A percentile compares a stretch with the other conserved stretches of the same genome.
These are phyloP conservation scores for Leucania comma DNA, from an alignment of 2,888 invertebrate species.

Conservation along the genomic window DNA sequence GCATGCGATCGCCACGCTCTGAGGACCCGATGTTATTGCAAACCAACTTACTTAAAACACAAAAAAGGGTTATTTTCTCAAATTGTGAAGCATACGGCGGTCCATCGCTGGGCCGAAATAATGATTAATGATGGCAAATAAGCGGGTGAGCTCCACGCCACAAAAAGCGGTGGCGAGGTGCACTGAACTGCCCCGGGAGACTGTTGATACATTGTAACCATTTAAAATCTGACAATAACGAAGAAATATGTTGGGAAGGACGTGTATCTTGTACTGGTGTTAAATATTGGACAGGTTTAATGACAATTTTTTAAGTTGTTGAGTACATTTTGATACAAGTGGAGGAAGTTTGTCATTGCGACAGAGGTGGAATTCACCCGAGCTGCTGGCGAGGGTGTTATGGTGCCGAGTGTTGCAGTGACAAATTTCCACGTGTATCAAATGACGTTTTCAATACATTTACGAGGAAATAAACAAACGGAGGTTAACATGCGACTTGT, in stretches of 20 bases:
- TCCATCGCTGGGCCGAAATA: conserved; percentile 86
- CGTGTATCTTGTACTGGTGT: conserved; percentile 35
- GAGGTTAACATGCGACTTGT: too few species aligned
- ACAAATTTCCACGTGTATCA: too few species aligned
- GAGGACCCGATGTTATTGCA: conserved; percentile 72
- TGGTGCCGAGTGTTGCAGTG: too few species aligned
- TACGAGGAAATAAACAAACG: too few species aligned
- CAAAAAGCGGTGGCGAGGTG: conserved; percentile 83
- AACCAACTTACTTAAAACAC: conserved; percentile 75
- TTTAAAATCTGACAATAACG: conserved; percentile 59
- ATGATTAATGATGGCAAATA: conserved; percentile 91
- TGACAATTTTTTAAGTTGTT: conserved; percentile 14
- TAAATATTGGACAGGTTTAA: conserved; percentile 32
- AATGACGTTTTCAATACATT: too few species aligned
- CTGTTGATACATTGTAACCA: conserved; percentile 62
- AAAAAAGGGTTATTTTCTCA: conserved; percentile 90
- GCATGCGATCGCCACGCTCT: conserved; percentile 74
- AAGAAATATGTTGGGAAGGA: conserved; percentile 57
- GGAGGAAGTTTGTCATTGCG: too few species aligned
- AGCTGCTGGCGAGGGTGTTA: too few species aligned
- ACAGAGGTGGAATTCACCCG: too few species aligned
- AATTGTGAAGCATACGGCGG: conserved; percentile 84
- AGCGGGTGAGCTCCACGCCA: conserved; percentile 86
- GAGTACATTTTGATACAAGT: too few species aligned
- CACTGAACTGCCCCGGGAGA: conserved; percentile 78